Base-by-base conservation (phyloP, 1,140 invertebrate species). In the Caenorhabditis remanei region DNA sequence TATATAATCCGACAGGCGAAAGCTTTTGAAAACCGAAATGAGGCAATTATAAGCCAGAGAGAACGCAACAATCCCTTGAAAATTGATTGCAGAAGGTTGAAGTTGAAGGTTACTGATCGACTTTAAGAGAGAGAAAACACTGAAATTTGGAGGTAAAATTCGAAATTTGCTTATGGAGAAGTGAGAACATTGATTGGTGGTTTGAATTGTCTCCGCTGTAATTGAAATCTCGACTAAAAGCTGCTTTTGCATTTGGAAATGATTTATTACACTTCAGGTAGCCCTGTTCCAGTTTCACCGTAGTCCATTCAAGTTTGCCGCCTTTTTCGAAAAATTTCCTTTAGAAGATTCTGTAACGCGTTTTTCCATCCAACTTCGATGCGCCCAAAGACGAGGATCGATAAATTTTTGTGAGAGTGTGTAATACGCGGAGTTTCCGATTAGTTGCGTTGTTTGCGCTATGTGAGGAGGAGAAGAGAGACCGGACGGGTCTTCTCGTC, bases 391-490 rank as follows among this genome's bases (percentile, higher is more conserved):
- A 50, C 50, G 50, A 50, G 61, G 61, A 63, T 63, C 61, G 32
- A 63, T 63, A 63, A 63, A 63, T 63, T 63, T 24, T 2, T 16
- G 71, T 6, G 21, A 79, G 43, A 50, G 71, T 79, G 43, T 50
- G 46, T 79, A 50, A 50, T 13, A 13, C 21, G 43, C 1, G 13
- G 71, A 79, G 71, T 11, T n/a, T 9, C 32, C 71, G 46, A 32
- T 50, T 79, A 79, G 41, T 46, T n/a, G 67, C 14, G 71, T 79
- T 79, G 46, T 79, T 79, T 79, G 71, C 71, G 71, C n/a, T 71
- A 41, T 19, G 50, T 53, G 50, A 58, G 19, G 4, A 58, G 11
- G 14, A 24, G 65, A 46, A 24, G 14, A n/a, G 24, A 46, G 41
- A 71, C 32, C 32, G 2, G 71, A 53, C 71, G 19, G 46, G 71